Evolutionary conservation across 2,888 invertebrate genomes (phyloP).

Genomic region (Calameuta pallipes): DNA sequence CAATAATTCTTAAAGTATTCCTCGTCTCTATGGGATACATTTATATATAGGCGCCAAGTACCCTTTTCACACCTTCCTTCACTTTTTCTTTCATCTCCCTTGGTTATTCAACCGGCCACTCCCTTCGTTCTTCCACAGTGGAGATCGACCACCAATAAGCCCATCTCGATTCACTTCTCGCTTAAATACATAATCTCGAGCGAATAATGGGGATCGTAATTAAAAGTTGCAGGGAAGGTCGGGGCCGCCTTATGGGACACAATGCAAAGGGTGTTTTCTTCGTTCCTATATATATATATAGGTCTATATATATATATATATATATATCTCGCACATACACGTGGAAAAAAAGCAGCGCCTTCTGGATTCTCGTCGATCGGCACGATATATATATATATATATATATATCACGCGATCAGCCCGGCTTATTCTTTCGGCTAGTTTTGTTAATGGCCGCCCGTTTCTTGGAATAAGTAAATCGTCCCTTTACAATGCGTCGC

Average conservation of each 20-base stretch:
- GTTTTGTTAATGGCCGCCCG: conserved; percentile 20
- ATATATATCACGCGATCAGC: background rate
- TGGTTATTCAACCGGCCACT: background rate
- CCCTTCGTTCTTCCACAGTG: background rate
- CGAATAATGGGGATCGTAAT: conserved; percentile 43
- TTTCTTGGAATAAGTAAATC: conserved; percentile 48
- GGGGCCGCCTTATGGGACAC: background rate
- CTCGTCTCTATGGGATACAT: background rate
- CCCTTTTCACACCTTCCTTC: background rate
- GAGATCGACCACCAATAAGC: background rate
- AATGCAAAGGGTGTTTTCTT: background rate
- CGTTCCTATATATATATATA: background rate
- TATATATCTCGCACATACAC: background rate
- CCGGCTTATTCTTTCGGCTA: conserved; percentile 12
- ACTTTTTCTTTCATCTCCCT: background rate
- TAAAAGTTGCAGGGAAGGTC: conserved; percentile 34
- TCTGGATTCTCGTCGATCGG: background rate
- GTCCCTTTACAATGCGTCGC: conserved; percentile 21
- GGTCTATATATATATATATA: background rate
- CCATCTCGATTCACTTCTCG: background rate
- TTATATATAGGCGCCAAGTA: background rate
- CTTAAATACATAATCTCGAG: conserved; percentile 34
- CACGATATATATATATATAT: background rate
- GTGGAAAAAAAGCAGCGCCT: background rate
- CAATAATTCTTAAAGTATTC: background rate